Evolutionary conservation across 2,888 invertebrate genomes (phyloP), one percentile per base, ranked within the genome.

Genomic region (Bombylius major): DNA sequence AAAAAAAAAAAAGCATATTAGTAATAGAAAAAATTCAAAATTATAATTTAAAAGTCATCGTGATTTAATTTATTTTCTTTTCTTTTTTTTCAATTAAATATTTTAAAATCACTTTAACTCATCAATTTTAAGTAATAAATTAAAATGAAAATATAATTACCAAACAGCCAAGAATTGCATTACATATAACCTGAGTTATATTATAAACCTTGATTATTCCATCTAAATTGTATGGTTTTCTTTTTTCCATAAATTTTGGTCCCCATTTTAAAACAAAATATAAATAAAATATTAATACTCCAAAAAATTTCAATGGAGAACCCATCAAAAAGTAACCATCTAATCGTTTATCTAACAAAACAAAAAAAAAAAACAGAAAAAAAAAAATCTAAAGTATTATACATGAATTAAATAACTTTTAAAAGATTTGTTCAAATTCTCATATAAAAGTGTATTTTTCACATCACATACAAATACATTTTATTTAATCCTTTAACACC

Each of bases 181-280:
- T 84, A 12, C 78, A 62, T 1, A 79, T 4, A 13, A 88, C 80
- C 79, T 88, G 87, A 12, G 78, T 45, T 1, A 78, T 67, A 64
- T 89, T 86, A 66, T 87, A 88, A 0, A 78, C 64, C 54, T 85
- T 78, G 61, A 89, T 72, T 13, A 84, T 50, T 62, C 73, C 77
- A 13, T 83, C 76, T 44, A 88, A 62, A 53, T 85, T 78, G 62
- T 78, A 80, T 0, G 87, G 79, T 53, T 76, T 69, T 49, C 82
- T 75, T 59, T 81, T 76, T 58, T 78, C 77, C 88, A 89, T 89
- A 63, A 81, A 74, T 42, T 74, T 71, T 0, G 89, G 89, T 0
- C 89, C 89, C 66, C 81, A 72, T 63, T 78, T 78, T 50, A 80
- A 75, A 0, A 89, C 82, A 62, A 87, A 82, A 66, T 82, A 76